Evolutionary conservation across 2,888 invertebrate species (phyloP), one percentile per base, ranked within the genome.

Genomic region (Coleophora deauratella): DNA sequence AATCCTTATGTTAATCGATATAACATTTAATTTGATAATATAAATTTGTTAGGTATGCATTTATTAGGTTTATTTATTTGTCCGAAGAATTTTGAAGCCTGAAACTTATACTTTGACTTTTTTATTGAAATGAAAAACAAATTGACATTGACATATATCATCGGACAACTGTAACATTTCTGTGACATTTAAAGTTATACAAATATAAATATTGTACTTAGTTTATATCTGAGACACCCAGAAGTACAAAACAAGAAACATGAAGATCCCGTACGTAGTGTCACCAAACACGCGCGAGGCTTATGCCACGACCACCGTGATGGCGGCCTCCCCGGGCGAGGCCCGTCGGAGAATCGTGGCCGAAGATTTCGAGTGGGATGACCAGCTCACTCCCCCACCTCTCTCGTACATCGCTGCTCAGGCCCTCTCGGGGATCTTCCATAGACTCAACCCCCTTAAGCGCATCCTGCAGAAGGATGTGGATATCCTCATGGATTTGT

Each of bases 401-500:
- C 71, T 86, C 1, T 70, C 73, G 1, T 76, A 64, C 51, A 72
- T 53, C 33, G 78, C 79, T 3, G 67, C 73, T 8, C 45, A 75
- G 1, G 40, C 57, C 9, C 57, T 86, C 1, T 78, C 85, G 1
- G 72, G 52, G 44, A 46, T 72, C 33, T 89, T 89, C 51, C 66
- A 81, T 37, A 70, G 72, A 41, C 61, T 86, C 40, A 88, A 88
- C 36, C 73, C 90, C n/a, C 67, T 90, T 1, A 60, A 87, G 10
- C 72, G 67, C 41, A 69, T 91, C 30, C 80, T 90, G 9, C 86
- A 87, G 51, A 82, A 82, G 45, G 90, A 91, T 55, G 65, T 85
- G 28, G 86, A 89, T 51, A 72, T 84, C 41, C 68, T 91, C 1
- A 79, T 91, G 65, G 91, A 91, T 70, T 70, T 89, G 42, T 77